These are phyloP conservation scores for Batillaria attramentaria DNA, from an alignment of 1,140 invertebrate genomes.

Conservation along the genomic window DNA sequence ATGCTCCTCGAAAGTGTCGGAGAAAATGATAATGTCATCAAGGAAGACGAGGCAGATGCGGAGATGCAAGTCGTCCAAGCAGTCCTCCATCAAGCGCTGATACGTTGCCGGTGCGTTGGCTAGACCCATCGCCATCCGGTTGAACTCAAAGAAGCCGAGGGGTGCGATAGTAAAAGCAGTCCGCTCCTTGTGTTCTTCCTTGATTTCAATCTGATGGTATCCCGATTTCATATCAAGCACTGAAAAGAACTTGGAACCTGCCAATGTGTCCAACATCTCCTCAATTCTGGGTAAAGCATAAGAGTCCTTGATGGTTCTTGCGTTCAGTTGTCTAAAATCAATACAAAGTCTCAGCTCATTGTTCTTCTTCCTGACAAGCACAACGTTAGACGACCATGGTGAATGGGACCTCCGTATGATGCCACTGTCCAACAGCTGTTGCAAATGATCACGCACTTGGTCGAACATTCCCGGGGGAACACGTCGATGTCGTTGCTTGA, in stretches of 20 bases:
- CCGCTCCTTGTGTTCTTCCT: conserved; percentile 6
- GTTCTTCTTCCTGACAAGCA: neutral
- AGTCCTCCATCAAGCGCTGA: conserved; percentile 19
- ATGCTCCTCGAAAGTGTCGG: conserved; percentile 12
- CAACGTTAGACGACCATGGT: conserved; percentile 11
- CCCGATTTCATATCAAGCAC: conserved; percentile 9
- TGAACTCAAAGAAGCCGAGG: conserved; percentile 28
- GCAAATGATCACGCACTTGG: neutral
- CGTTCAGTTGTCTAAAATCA: conserved; percentile 11
- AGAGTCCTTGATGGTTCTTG: neutral
- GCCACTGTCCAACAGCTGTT: neutral
- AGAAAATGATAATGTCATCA: conserved; percentile 18
- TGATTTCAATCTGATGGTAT: conserved; percentile 17
- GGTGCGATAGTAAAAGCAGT: conserved; percentile 24
- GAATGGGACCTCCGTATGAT: neutral
- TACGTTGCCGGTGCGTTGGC: conserved; percentile 30
- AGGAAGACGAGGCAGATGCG: conserved; percentile 21
- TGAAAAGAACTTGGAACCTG: neutral
- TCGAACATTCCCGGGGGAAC: conserved; percentile 9
- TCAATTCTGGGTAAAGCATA: conserved; percentile 12
- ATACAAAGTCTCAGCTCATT: neutral
- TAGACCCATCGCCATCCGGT: neutral
- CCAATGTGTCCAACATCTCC: neutral
- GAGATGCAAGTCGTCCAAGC: neutral
- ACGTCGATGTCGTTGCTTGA: neutral